Evolutionary conservation across 2,888 invertebrate species (phyloP).

Genomic region (Spisula subtruncata): DNA sequence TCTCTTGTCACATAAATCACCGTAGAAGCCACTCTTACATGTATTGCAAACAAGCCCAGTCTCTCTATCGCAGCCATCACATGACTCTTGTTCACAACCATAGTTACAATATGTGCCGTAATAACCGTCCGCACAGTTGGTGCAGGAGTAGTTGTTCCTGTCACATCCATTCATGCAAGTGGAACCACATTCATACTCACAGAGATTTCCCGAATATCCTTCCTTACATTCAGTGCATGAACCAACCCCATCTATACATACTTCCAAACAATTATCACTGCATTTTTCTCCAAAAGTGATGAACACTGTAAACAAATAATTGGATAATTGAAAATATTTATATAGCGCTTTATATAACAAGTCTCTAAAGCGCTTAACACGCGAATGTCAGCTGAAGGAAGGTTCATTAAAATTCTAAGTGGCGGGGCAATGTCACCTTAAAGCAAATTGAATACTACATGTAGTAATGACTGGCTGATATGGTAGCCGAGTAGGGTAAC

Average conservation of each 20-base stretch:
- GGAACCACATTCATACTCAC: conserved; percentile 8
- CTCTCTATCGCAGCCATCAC: conserved; percentile 29
- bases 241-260: conserved; percentile 20
- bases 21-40: conserved; percentile 47
- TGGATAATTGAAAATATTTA: no score
- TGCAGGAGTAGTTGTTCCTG: conserved; percentile 17
- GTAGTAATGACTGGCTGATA: neutral
- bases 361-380: no score
- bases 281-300: conserved; percentile 3
- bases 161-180: conserved; percentile 22
- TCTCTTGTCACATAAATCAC: conserved; percentile 20
- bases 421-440: neutral
- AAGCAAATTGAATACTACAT: neutral
- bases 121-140: conserved; percentile 24
- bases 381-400: no score
- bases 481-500: no score
- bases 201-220: conserved; percentile 33
- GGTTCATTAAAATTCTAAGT: no score
- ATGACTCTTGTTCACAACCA: conserved; percentile 28
- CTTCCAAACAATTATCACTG: conserved; percentile 27
- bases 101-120: conserved; percentile 39
- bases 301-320: neutral
- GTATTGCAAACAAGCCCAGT: conserved; percentile 24
- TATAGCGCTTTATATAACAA: no score
- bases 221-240: conserved; percentile 36